Evolutionary conservation across 2,797 vertebrate genomes (phyloP), one percentile per base, ranked within the genome.

Genomic region (Podarcis lilfordi): DNA sequence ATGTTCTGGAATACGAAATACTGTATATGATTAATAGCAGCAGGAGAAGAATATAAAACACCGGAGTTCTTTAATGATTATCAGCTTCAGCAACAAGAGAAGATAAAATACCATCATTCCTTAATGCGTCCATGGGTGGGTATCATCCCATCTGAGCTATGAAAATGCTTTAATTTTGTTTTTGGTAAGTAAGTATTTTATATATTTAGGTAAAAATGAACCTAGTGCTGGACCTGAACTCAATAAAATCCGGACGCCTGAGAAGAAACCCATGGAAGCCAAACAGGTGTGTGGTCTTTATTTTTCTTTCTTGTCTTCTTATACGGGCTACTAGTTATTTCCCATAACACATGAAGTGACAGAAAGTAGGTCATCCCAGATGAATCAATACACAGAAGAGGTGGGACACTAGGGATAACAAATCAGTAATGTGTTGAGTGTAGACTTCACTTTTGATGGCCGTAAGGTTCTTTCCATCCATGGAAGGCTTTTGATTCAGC

Each of bases 201-300:
- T 90, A 50, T 90, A 88, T 88, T 85, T 89, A 99, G 99, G 98
- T 95, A 99, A 99, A 97, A 96, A 96, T 91, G 99, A 99, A 91
- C 97, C 97, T 86, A 97, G 97, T 96, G 95, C 96, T 92, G 98
- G 98, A 95, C 94, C 97, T 3, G 99, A 99, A 94, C 98, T 98
- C 92, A 97, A 21, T 95, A 98, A 98, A 95, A 98, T 98, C 95
- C 98, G 98, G 92, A 99, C 98, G 74, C 98, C 99, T 84, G 99
- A 99, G 94, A 98, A 98, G 94, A 99, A 99, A 92, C 95, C 94
- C 21, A 4, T 97, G 66, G 98, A 99, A 88, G 94, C 97, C 88
- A 99, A 99, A 95, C 98, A 98, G 98, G 99, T 98, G 91, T 0
- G 95, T 88, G 88, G 27, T 68, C 17, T 10, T 81, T 1, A 37